phyloP scores from a whole-genome alignment of 2,113 vertebrate species.

The Anthoscopus minutus region DNA sequence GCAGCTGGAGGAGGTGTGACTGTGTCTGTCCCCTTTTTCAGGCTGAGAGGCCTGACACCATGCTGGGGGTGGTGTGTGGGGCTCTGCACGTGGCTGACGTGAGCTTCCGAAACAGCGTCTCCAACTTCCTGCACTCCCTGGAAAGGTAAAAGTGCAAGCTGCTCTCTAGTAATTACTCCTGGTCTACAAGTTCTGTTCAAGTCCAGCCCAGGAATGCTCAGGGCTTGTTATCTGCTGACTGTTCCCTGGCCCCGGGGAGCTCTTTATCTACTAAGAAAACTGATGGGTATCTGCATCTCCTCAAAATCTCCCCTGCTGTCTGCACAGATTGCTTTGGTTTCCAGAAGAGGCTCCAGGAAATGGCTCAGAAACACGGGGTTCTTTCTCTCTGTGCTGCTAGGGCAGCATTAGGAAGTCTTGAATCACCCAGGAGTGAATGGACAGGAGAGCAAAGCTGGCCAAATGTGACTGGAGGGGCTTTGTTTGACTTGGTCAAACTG shows the following conservation, averaged over 20 bases:
- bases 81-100: conserved; percentile 96
- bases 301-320: neutral
- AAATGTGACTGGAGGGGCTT: neutral
- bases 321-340: neutral
- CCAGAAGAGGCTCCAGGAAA: neutral
- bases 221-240: neutral
- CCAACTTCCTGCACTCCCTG: conserved; percentile 95
- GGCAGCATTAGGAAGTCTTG: neutral
- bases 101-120: conserved; percentile 90
- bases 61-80: conserved; percentile 93
- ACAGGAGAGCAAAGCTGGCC: neutral
- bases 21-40: conserved; percentile 30
- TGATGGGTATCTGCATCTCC: neutral
- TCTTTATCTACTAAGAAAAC: neutral
- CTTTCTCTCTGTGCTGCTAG: neutral
- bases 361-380: neutral
- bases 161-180: neutral
- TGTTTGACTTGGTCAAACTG: neutral
- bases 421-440: neutral
- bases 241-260: neutral
- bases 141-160: conserved; percentile 79
- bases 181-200: neutral
- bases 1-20: neutral
- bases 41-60: conserved; percentile 96
- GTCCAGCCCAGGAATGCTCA: neutral